Base-by-base conservation (phyloP, 2,797 vertebrate species). In the Pelodytes ibericus region DNA sequence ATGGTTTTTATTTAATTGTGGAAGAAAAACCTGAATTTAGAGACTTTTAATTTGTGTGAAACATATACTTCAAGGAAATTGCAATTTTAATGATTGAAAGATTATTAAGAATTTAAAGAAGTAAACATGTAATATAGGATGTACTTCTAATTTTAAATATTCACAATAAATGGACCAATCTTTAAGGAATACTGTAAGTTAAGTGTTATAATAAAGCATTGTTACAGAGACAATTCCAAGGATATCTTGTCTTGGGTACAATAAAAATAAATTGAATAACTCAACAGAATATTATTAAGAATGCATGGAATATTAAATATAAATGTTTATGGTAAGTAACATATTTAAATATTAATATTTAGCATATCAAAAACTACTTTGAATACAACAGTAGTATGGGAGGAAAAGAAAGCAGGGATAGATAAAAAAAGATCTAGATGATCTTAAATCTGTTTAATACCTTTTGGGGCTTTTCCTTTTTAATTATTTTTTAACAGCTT, bases 261-360 rank as follows among this genome's bases (percentile, higher is more conserved):
- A 64, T 65, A 73, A 57, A 56, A 73, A 53, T 29, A 49, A 64
- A 73, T 56, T 36, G 31, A 53, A 64, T 73, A 63, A 64, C 58
- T 51, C 29, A 51, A 24, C 22, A 63, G 60, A 47, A 74, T 74
- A 25, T 25, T 57, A 74, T 64, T 56, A 74, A 73, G 57, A 57
- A 64, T 65, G 24, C 36, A 73, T 73, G 20, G 11, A 39, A 74
- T 74, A 74, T 74, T 74, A 74, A 74, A 74, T 64, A 74, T 73
- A 64, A 51, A 73, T 65, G 49, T 74, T 65, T 74, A 39, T 65
- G 36, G 71, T 39, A 65, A 41, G 71, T 63, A 73, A 64, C 71
- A 56, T 64, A 70, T 74, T 74, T 41, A 56, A 74, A 74, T 65
- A 57, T 74, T 65, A 13, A 74, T 64, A 41, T 57, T 65, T 44